phyloP scores from a whole-genome alignment of 35 echinoderm and acorn worm species.

The Heliocidaris erythrogramma region DNA sequence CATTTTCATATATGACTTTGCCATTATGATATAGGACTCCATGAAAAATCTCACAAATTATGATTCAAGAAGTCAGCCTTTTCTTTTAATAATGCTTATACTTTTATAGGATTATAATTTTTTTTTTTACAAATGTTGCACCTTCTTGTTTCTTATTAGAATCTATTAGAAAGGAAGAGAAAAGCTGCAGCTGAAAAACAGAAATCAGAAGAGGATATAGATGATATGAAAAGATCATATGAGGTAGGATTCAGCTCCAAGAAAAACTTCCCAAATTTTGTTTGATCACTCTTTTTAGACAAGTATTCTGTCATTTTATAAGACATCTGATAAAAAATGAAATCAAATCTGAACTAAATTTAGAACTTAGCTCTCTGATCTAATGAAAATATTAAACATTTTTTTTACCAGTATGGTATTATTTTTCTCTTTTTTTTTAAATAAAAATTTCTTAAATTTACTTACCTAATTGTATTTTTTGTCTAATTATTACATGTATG shows the following conservation, averaged over 20 bases:
- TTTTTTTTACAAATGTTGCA: background rate
- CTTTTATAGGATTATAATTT: background rate
- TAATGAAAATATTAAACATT: background rate
- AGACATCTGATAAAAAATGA: background rate
- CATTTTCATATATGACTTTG: no score
- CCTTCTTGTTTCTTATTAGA: slow-evolving; percentile 39
- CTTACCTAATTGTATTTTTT: background rate
- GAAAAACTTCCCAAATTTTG: background rate
- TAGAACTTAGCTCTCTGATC: background rate
- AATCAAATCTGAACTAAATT: no score
- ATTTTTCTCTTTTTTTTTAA: background rate
- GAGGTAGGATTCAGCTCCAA: slow-evolving; percentile 62
- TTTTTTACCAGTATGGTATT: background rate
- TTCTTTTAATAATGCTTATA: no score
- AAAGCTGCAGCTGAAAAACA: slow-evolving; percentile 86
- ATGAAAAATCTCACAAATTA: no score
- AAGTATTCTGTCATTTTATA: background rate
- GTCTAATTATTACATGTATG: background rate
- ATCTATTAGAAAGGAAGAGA: slow-evolving; percentile 80
- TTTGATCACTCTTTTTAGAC: background rate
- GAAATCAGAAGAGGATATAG: slow-evolving; percentile 85
- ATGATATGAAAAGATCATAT: slow-evolving; percentile 88
- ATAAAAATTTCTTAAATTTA: background rate
- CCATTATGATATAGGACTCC: no score
- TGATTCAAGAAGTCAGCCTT: no score